phyloP scores from a whole-genome alignment of 2,888 invertebrate genomes.

The Argyresthia albistria region DNA sequence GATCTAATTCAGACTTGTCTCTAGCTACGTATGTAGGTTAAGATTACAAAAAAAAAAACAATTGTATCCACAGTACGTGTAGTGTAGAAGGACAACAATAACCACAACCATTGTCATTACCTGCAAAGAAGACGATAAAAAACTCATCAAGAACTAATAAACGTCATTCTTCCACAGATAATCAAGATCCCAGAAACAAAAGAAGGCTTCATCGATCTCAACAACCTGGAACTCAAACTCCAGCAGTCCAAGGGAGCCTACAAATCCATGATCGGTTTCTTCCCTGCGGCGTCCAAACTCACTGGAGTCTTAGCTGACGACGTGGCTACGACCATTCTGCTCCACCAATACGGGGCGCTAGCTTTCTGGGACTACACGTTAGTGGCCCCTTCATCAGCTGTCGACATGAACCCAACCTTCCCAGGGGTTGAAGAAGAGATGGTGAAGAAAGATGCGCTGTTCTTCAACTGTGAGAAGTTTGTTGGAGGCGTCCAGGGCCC shows the following conservation, averaged over 20 bases:
- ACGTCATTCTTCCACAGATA: constrained; percentile 67
- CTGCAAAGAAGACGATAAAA: too few relatives aligned
- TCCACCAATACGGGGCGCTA: constrained; percentile 87
- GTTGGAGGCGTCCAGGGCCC: constrained; percentile 92
- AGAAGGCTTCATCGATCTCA: constrained; percentile 85
- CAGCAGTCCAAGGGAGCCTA: constrained; percentile 74
- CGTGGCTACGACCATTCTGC: constrained; percentile 82
- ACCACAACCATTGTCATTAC: too few relatives aligned
- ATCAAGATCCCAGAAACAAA: constrained; percentile 84
- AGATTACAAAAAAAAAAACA: too few relatives aligned
- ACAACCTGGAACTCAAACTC: constrained; percentile 80
- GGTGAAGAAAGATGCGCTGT: constrained; percentile 89
- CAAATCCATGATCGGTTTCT: constrained; percentile 85
- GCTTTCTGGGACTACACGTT: constrained; percentile 94
- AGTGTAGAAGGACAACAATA: too few relatives aligned
- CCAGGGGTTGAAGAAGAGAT: constrained; percentile 79
- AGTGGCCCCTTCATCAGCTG: constrained; percentile 83
- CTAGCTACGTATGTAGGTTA: too few relatives aligned
- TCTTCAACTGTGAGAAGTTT: constrained; percentile 92
- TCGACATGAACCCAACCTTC: constrained; percentile 88
- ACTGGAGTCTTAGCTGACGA: constrained; percentile 91
- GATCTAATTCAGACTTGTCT: too few relatives aligned
- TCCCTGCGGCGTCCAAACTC: constrained; percentile 90
- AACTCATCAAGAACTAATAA: too few relatives aligned
- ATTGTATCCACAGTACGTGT: too few relatives aligned